Conservation (phyloP, 2,888 invertebrate species). For the Elgonia sp. region DNA sequence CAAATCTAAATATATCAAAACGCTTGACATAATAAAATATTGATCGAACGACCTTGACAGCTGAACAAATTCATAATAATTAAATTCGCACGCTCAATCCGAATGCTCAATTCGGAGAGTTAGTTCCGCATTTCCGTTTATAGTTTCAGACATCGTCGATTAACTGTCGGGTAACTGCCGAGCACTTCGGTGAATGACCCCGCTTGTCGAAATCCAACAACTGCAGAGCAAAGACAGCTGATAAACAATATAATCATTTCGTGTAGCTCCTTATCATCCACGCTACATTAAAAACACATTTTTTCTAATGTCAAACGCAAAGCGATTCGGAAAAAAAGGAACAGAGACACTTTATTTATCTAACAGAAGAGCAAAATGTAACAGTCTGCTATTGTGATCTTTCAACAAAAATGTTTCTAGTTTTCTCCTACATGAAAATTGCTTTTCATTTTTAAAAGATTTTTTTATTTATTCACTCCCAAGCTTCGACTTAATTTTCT, state of each 20-base stretch:
- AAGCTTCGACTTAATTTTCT: no score
- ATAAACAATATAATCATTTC: constrained; percentile 71
- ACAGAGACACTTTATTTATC: constrained; percentile 26
- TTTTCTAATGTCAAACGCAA: constrained; percentile 53
- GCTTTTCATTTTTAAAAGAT: no score
- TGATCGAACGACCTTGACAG: constrained; percentile 64
- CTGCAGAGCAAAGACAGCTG: constrained; percentile 70
- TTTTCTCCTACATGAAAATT: not conserved
- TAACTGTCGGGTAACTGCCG: constrained; percentile 74
- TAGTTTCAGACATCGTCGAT: constrained; percentile 70
- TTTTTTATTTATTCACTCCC: no score
- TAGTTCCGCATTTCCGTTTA: constrained; percentile 73
- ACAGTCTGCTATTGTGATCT: constrained; percentile 14
- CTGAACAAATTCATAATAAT: constrained; percentile 62
- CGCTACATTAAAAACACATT: constrained; percentile 57
- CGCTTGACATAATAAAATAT: constrained; percentile 17
- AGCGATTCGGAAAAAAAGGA: constrained; percentile 9
- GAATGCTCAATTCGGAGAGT: constrained; percentile 54
- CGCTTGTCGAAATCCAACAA: constrained; percentile 75
- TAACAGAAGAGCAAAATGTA: constrained; percentile 2
- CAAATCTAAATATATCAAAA: not conserved
- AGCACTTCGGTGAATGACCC: constrained; percentile 78
- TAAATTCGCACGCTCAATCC: constrained; percentile 44
- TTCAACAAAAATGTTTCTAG: constrained; percentile 8
- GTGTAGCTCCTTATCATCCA: constrained; percentile 55